Evolutionary conservation across 2,113 vertebrate species (phyloP).

Genomic region (Erpornis zantholeuca): DNA sequence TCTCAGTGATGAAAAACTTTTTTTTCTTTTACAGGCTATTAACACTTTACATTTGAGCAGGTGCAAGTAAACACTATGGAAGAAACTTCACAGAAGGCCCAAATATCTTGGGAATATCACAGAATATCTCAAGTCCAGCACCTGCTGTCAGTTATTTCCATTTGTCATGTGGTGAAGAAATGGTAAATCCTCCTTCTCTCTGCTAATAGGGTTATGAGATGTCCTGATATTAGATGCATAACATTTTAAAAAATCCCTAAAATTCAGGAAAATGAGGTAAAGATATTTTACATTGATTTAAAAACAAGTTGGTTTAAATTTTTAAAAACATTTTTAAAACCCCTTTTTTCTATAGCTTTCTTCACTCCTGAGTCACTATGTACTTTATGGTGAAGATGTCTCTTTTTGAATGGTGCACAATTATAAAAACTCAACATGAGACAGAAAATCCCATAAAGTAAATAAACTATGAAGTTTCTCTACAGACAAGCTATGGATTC

Average conservation of each 20-base stretch:
- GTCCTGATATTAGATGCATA: not conserved
- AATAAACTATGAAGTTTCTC: not conserved
- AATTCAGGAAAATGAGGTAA: not conserved
- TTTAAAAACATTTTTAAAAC: not conserved
- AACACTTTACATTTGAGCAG: not conserved
- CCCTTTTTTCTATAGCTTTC: not conserved
- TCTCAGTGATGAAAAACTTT: not conserved
- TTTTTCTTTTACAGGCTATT: not conserved
- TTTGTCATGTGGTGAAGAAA: not conserved
- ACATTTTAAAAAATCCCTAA: not conserved
- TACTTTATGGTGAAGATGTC: not conserved
- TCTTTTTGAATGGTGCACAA: not conserved
- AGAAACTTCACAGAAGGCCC: not conserved
- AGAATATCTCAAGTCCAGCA: not conserved
- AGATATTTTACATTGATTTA: not conserved
- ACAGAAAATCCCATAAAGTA: not conserved
- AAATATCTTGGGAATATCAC: not conserved
- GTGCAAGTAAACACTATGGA: not conserved
- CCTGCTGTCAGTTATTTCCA: not conserved
- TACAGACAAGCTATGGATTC: not conserved
- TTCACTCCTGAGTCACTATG: not conserved
- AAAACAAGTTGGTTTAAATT: not conserved
- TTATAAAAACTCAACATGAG: not conserved
- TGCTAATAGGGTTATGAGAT: not conserved
- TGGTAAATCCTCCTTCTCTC: not conserved